These are phyloP conservation scores for Pitta sordida DNA, from an alignment of 2,113 vertebrate genomes.

Conservation along the genomic window DNA sequence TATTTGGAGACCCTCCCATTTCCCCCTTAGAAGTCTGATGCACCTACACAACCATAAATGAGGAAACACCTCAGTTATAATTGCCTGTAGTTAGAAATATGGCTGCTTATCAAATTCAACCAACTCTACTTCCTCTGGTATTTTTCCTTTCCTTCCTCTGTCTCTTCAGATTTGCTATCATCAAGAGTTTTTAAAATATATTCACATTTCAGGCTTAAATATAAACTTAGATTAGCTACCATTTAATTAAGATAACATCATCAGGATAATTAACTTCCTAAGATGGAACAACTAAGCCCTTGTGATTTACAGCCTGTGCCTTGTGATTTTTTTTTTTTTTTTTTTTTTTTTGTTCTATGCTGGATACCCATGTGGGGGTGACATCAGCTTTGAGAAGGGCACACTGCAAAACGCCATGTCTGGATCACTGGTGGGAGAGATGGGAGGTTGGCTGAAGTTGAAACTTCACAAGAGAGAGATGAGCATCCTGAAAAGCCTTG, in stretches of 20 bases:
- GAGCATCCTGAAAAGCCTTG: neutral
- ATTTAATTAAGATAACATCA: conserved; percentile 66
- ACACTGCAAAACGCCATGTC: neutral
- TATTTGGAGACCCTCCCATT: conserved; percentile 32
- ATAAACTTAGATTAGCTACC: conserved; percentile 58
- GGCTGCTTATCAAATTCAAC: conserved; percentile 52
- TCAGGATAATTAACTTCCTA: conserved; percentile 53
- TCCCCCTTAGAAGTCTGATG: conserved; percentile 42
- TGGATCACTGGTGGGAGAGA: neutral
- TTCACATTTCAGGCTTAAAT: conserved; percentile 56
- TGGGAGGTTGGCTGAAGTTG: neutral
- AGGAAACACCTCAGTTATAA: conserved; percentile 22
- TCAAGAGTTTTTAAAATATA: conserved; percentile 61
- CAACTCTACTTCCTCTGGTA: conserved; percentile 51
- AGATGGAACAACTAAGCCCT: conserved; percentile 23
- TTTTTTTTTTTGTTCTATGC: neutral
- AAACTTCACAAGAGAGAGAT: neutral
- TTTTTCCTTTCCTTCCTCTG: conserved; percentile 70
- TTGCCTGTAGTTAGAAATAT: conserved; percentile 38
- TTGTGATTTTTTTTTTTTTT: conserved; percentile 18
- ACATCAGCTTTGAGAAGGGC: neutral
- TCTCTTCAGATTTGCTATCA: conserved; percentile 60
- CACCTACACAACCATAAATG: conserved; percentile 50
- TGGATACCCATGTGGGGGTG: neutral
- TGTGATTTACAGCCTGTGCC: conserved; percentile 28